Evolutionary conservation across 2,888 invertebrate genomes (phyloP), one percentile per base, ranked within the genome.

Genomic region (Didymodactylos carnosus): DNA sequence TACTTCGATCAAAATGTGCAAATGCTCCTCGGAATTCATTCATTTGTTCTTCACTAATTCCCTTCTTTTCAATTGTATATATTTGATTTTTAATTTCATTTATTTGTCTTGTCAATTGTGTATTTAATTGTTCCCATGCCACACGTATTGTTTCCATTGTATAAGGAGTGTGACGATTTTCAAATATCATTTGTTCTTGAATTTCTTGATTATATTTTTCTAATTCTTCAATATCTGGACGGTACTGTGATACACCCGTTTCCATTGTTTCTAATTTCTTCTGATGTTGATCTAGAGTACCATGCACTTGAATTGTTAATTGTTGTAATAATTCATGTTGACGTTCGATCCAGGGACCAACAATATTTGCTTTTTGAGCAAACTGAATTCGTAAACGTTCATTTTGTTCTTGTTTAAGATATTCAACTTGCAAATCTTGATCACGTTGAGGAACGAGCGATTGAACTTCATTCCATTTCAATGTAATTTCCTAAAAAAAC

Each of bases 61-160:
- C 86, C 87, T 95, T 97, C 76, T 93, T 93, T 86, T 97, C 95
- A 82, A 97, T 89, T 73, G 95, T 95, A 79, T 98, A 88, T 84
- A 98, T 97, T 83, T 98, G 98, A 87, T 99, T 98, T 86, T 98
- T 98, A 72, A 97, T 94, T 87, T 98, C 98, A 86, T 97, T 98
- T 85, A 97, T 94, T 83, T 94, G 95, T 75, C 95, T 90, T 85
- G 95, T 95, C 85, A 98, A 94, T 76, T 94, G 94, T 41, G 98
- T 98, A 76, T 97, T 87, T 79, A 98, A 87, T 84, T 97, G 97
- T 85, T 98, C 98, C 97, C 97, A 98, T 80, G 97, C 98, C 76
- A 98, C 97, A 80, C 98, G 90, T 77, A 98, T 87, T 29, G 97
- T 97, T 86, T 97, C 95, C 95, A 97, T 95, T 79, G 95, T 95